phyloP scores from a whole-genome alignment of 2,113 vertebrate genomes.

The Acrocephalus arundinaceus region DNA sequence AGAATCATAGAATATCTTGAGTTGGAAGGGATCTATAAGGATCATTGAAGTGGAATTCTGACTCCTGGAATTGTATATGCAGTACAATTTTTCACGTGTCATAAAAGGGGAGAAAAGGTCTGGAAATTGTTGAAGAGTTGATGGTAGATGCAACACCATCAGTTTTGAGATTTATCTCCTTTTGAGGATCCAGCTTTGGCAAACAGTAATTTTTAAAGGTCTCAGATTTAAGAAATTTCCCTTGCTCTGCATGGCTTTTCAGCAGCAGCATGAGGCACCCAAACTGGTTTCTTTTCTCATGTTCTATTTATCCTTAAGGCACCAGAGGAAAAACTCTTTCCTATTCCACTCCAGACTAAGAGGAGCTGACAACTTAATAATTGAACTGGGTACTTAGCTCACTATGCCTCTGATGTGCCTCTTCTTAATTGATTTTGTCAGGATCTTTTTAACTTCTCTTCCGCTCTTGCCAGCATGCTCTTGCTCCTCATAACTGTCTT shows the following conservation, averaged over 20 bases:
- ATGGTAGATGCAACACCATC: background rate
- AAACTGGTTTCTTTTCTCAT: background rate
- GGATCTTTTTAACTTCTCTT: background rate
- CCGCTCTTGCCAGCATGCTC: background rate
- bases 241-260: background rate
- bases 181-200: background rate
- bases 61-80: background rate
- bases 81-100: background rate
- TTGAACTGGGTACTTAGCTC: background rate
- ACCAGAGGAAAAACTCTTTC: background rate
- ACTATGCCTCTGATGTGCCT: background rate
- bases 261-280: background rate
- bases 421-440: background rate
- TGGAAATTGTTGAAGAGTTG: background rate
- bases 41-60: background rate
- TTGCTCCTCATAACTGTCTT: background rate
- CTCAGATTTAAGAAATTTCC: background rate
- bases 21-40: background rate
- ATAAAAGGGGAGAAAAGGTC: background rate
- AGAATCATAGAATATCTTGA: background rate
- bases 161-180: background rate
- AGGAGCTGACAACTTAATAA: slow-evolving; percentile 14
- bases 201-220: background rate
- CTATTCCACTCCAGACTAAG: background rate
- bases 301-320: background rate